Evolutionary conservation across 92 coral and sea anemone species (phyloP), one percentile per base, ranked within the genome.

Genomic region (Desmophyllum pertusum): DNA sequence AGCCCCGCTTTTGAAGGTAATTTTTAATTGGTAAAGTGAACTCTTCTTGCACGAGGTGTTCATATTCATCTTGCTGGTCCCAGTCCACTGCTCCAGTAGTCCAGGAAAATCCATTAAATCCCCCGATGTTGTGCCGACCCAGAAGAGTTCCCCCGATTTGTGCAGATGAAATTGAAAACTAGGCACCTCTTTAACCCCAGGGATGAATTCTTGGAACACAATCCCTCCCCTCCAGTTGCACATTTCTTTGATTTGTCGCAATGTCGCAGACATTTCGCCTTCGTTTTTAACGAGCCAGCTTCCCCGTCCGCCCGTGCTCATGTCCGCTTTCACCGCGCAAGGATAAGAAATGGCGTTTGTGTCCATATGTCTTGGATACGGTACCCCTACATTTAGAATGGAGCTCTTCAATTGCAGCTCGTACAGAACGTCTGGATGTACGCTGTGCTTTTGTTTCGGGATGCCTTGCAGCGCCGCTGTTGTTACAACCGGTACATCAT

Each of bases 11-110:
- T 39, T 67, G 83, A 23, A 89, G 84, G 61, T 78, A 89, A 1
- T 76, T 76, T 15, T 45, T 68, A 50, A 89, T 70, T 10, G 93
- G 93, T 27, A 86, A 14, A 38, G 83, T 86, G 84, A 89, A 89
- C 37, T 86, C 80, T 9, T 89, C 87, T 21, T 70, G 67, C 11
- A 86, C 76, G 1, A 69, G 76, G 51, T 76, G 9, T 77, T 81
- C 70, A 27, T 70, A 73, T 11, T 62, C 70, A 4, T 86, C 87
- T 75, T 89, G 84, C 36, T 33, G 51, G 38, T 88, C 77, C 88
- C 88, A 88, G 76, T 88, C 88, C 76, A 83, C 73, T n/a, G 73
- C 3, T 65, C 71, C 83, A 30, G 66, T 27, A 27, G 71, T 77
- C 87, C 92, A 80, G 35, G 39, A 8, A 61, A 72, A 81, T 39